Evolutionary conservation across 2,888 invertebrate species (phyloP), one percentile per base, ranked within the genome.

Genomic region (Augiades crinisus): DNA sequence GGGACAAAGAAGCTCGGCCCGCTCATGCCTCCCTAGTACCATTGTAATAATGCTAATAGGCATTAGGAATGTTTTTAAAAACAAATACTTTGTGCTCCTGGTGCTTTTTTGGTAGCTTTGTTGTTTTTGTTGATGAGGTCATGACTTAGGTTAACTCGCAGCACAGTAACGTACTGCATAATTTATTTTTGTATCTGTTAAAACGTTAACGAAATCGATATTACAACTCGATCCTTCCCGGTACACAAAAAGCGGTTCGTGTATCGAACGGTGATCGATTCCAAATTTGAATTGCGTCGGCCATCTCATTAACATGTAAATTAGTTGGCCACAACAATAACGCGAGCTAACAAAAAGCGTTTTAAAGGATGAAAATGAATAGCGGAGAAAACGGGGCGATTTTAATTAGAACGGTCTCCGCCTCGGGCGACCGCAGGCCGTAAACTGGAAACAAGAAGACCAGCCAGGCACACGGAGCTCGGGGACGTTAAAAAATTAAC

Each of bases 231-330:
- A 6, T 24, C 24, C 22, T 22, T 22, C 22, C 8, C 24, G n/a
- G 24, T 24, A 24, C n/a, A 6, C 10, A 27, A 27, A 27, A 40
- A 24, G 12, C 14, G 21, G 19, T n/a, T 24, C 8, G 33, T 21
- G 34, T 49, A 50, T 50, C 37, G 43, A 37, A 47, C 27, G 21
- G 30, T 51, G 57, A 63, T 62, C 64, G 62, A 62, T 62, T 59
- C 56, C 53, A 43, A 34, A 55, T 57, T 59, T 51, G 58, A 61
- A 60, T 63, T 57, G 58, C 57, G 54, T 56, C 59, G 61, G 57
- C 56, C 56, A 61, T 74, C 80, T 86, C 77, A 87, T 86, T 87
- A 87, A 78, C 81, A 87, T 88, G 84, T 85, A 85, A 86, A 87
- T 88, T 81, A 86, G 83, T 81, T 77, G 60, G 76, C 81, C 79